A percentile compares a stretch with the other conserved stretches of the same genome.
These are phyloP conservation scores for Rhingia rostrata DNA, from an alignment of 2,888 invertebrate species.

Conservation along the genomic window DNA sequence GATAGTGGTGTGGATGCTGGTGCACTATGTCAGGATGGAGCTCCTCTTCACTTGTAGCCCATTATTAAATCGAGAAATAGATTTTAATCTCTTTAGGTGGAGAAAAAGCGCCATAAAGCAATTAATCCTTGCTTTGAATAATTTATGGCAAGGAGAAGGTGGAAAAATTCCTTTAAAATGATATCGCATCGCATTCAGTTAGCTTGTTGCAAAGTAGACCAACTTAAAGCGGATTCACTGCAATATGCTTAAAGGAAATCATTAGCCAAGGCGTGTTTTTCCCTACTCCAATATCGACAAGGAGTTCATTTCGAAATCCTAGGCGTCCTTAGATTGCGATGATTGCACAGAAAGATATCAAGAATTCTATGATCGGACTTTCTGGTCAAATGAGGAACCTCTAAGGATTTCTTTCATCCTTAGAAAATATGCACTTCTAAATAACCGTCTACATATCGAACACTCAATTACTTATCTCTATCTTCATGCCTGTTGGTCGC, in stretches of 20 bases:
- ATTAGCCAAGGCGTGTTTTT: slow-evolving; percentile 37
- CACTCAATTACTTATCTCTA: slow-evolving; percentile 67
- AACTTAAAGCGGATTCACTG: slow-evolving; percentile 8
- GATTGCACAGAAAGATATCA: slow-evolving; percentile 64
- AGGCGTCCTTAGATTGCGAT: slow-evolving; percentile 52
- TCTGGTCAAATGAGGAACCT: slow-evolving; percentile 67
- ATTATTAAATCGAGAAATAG: slow-evolving; percentile 54
- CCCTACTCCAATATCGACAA: slow-evolving; percentile 36
- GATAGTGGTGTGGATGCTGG: not conserved
- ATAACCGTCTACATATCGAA: slow-evolving; percentile 49
- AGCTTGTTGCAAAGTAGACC: not conserved
- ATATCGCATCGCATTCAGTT: slow-evolving; percentile 24
- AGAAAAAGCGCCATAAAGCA: slow-evolving; percentile 55
- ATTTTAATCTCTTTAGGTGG: slow-evolving; percentile 55
- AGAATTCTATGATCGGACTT: slow-evolving; percentile 39
- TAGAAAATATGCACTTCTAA: slow-evolving; percentile 23
- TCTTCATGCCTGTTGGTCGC: slow-evolving; percentile 42
- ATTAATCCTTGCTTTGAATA: slow-evolving; percentile 62
- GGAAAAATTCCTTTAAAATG: not conserved
- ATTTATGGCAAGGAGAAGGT: slow-evolving; percentile 24
- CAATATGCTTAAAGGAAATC: slow-evolving; percentile 45
- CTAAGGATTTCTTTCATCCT: slow-evolving; percentile 66
- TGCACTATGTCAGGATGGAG: slow-evolving; percentile 24
- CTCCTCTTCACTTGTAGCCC: slow-evolving; percentile 16
- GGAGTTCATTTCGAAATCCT: slow-evolving; percentile 13